Conservation (phyloP, 1,140 invertebrate species). For the Solen grandis region DNA sequence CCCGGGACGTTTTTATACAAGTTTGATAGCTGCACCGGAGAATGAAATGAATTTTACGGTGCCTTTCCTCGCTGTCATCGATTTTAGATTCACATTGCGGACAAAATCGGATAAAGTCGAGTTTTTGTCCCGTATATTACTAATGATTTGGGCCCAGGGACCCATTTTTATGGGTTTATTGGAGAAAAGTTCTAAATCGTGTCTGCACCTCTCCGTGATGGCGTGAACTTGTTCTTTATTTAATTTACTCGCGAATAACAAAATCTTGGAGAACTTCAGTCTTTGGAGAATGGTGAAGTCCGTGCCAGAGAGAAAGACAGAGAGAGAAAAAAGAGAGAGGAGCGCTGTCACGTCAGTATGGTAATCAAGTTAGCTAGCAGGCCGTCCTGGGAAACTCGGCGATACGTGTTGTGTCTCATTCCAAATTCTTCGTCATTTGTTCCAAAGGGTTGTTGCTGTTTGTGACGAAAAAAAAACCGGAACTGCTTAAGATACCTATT, state of each 20-base stretch:
- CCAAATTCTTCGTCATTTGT: no score
- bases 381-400: no score
- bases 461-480: no score
- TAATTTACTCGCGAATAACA: conserved; percentile 48
- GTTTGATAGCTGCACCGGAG: not conserved
- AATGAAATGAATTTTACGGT: not conserved
- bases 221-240: conserved; percentile 56
- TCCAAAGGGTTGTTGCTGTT: no score
- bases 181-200: conserved; percentile 48
- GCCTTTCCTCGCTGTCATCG: conserved; percentile 20
- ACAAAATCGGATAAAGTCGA: conserved; percentile 48
- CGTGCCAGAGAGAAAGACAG: no score
- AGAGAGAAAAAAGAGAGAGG: no score
- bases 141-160: conserved; percentile 54
- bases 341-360: no score
- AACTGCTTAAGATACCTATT: no score
- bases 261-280: conserved; percentile 39
- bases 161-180: conserved; percentile 53
- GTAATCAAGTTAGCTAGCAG: no score
- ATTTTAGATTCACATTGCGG: conserved; percentile 52
- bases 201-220: conserved; percentile 49
- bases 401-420: no score
- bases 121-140: conserved; percentile 55
- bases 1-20: not conserved
- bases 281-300: no score